phyloP scores from a whole-genome alignment of 2,113 vertebrate genomes.

The Neogobius melanostomus region DNA sequence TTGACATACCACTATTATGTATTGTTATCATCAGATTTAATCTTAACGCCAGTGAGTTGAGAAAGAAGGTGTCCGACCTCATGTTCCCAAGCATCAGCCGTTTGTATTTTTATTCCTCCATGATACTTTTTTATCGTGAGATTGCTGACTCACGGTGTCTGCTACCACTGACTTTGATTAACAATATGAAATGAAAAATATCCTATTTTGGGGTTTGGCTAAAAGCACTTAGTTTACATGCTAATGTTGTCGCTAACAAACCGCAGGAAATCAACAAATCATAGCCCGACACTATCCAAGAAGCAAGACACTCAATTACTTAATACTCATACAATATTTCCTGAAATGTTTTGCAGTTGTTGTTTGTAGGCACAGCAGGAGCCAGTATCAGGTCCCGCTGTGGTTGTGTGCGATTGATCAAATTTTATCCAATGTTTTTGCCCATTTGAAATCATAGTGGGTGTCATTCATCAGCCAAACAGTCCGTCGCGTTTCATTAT shows the following conservation, averaged over 20 bases:
- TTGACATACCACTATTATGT: background rate
- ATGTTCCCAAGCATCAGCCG: background rate
- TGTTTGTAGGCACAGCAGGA: background rate
- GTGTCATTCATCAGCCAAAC: slow-evolving; percentile 10
- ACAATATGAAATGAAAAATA: background rate
- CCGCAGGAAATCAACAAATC: background rate
- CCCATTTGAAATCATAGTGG: background rate
- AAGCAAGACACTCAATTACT: background rate
- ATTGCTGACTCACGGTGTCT: background rate
- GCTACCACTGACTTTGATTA: background rate
- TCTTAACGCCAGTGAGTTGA: background rate
- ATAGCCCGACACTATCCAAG: no score
- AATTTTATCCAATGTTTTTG: background rate
- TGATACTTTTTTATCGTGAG: background rate
- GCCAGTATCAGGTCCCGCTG: background rate
- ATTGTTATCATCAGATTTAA: slow-evolving; percentile 1
- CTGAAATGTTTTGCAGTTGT: background rate
- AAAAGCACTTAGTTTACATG: background rate
- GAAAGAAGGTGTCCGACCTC: background rate
- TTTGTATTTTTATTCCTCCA: slow-evolving; percentile 4
- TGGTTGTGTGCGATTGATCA: slow-evolving; percentile 8
- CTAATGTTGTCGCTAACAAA: slow-evolving; percentile 2
- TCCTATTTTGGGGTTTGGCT: background rate
- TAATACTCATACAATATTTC: background rate
- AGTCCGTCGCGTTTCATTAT: slow-evolving; percentile 18